Evolutionary conservation across 64 coral and sea anemone genomes (phyloP), one percentile per base, ranked within the genome.

Genomic region (Montipora cactus): DNA sequence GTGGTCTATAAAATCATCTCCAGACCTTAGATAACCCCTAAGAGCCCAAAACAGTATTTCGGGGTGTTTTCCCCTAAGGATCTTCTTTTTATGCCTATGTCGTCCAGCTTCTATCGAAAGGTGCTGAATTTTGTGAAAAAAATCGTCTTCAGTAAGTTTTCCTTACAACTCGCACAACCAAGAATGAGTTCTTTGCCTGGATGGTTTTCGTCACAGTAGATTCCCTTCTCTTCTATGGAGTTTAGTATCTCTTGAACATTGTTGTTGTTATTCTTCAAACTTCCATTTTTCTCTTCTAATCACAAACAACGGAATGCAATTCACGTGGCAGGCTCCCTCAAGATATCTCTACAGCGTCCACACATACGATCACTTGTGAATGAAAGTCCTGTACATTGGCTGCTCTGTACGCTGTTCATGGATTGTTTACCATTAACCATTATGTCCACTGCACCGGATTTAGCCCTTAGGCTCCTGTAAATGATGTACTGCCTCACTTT

Each of bases 101-200:
- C 53, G 53, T 94, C 92, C 77, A 28, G 59, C 89, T 52, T 74
- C 22, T 74, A 28, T 74, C 71, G 0, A 45, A 25, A 74, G 71
- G 71, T 74, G 22, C 71, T 74, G 71, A 74, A 74, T 74, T 74
- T 74, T 74, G 0, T 74, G 71, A 21, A 74, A 74, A 25, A 1
- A 74, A 74, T 74, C 22, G 71, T 25, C 71, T 74, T 74, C 71
- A 25, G 71, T 74, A 74, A 74, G 16, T 28, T 74, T 74, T 74
- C 71, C 71, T 74, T 74, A 80, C 10, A 50, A 80, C 78, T 80
- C 78, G 16, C 47, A 28, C 71, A 74, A 7, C 71, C 71, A 10
- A 74, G 71, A 25, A 74, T 74, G 71, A 74, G 45, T 8, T 74
- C 71, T 74, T 74, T 74, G 7, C 71, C 71, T 8, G 71, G 71